A percentile compares a stretch with the other conserved stretches of the same genome.
Conservation (phyloP, 2,797 vertebrate genomes). For the Tinamus major region DNA sequence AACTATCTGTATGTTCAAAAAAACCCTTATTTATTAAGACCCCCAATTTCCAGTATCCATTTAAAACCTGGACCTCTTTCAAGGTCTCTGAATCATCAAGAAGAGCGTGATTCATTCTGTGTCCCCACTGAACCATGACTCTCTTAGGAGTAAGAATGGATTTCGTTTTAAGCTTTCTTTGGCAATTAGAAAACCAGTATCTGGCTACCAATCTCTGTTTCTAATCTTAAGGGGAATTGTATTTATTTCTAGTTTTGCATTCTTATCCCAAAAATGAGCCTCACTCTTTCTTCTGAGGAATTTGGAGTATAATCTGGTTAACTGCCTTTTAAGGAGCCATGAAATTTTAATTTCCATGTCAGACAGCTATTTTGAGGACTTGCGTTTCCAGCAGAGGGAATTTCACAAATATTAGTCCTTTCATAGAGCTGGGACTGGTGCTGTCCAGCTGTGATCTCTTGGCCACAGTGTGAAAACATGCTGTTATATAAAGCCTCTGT, state of each 20-base stretch:
- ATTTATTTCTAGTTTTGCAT: conserved; percentile 21
- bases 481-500: conserved; percentile 16
- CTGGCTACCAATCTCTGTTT: conserved; percentile 37
- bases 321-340: conserved; percentile 62
- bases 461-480: conserved; percentile 16
- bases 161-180: conserved; percentile 62
- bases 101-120: conserved; percentile 64
- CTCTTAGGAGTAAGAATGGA: conserved; percentile 48
- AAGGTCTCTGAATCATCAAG: conserved; percentile 64
- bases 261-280: conserved; percentile 28
- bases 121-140: neutral
- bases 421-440: conserved; percentile 33
- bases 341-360: conserved; percentile 48
- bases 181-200: conserved; percentile 39
- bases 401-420: conserved; percentile 48
- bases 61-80: conserved; percentile 63
- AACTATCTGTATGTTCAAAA: conserved; percentile 52
- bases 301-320: conserved; percentile 53
- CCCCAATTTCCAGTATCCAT: conserved; percentile 38
- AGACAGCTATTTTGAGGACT: conserved; percentile 54
- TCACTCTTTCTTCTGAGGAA: conserved; percentile 4
- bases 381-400: conserved; percentile 41
- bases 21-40: conserved; percentile 61
- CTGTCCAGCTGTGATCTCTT: conserved; percentile 58
- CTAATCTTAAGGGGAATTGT: conserved; percentile 31